These are phyloP conservation scores for Drosophila serrata DNA, from an alignment of 1,140 invertebrate genomes.

Conservation along the genomic window DNA sequence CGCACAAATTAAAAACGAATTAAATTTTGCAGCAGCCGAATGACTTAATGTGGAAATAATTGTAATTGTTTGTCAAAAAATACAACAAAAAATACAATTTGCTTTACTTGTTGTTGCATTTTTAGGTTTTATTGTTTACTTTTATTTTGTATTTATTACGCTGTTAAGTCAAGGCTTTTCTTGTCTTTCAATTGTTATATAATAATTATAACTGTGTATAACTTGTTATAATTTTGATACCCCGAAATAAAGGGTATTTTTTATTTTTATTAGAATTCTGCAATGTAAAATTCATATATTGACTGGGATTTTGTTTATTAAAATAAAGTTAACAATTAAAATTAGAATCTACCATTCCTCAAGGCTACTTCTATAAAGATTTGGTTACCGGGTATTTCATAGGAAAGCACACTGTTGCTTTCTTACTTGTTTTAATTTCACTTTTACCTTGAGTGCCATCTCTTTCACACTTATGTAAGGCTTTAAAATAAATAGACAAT, in stretches of 20 bases:
- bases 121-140: neutral
- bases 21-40: slow-evolving; percentile 37
- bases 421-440: slow-evolving; percentile 7
- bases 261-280: neutral
- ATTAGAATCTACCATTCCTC: too few relatives aligned
- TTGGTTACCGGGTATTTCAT: neutral
- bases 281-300: neutral
- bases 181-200: slow-evolving; percentile 31
- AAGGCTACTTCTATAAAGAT: too few relatives aligned
- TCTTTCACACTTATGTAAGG: neutral
- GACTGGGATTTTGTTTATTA: too few relatives aligned
- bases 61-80: slow-evolving; percentile 24
- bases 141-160: neutral
- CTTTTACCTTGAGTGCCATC: neutral
- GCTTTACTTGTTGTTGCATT: slow-evolving; percentile 13
- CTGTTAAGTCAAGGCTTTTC: slow-evolving; percentile 31
- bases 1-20: slow-evolving; percentile 39
- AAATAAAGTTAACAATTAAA: too few relatives aligned
- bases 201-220: slow-evolving; percentile 7
- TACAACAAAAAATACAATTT: neutral
- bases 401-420: neutral
- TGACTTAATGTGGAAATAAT: slow-evolving; percentile 47
- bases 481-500: slow-evolving; percentile 10
- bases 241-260: neutral
- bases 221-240: slow-evolving; percentile 5